Base-by-base conservation (phyloP, 64 coral and sea anemone genomes). In the Actinia tenebrosa region DNA sequence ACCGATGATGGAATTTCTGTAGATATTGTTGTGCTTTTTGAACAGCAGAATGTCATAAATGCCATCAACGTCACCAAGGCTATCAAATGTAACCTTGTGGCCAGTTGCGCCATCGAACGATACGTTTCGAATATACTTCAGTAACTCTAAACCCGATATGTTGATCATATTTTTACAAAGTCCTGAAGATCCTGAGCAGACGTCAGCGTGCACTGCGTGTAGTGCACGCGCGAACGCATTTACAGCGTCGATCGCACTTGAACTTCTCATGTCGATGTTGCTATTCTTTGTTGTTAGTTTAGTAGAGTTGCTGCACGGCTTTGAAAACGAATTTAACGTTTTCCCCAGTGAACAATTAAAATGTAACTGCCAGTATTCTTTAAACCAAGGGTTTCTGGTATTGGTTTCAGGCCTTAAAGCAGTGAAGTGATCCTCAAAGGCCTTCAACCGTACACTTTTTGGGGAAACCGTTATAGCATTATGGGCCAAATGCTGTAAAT, bases 171-270 rank as follows among this genome's bases (percentile, higher is more conserved):
- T 53, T 11, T 88, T 71, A 71, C 97, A 99, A 77, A 91, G 60
- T 59, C 59, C 71, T 4, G 44, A 44, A 16, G 88, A 72, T 7
- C 64, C 56, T 60, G 87, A 84, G 80, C 97, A 99, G 22, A 68
- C 71, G 6, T 84, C 23, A 61, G 78, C 68, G 56, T 85, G 91
- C 53, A 99, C 77, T 54, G 87, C 92, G 66, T 93, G 84, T 37
- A 99, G 79, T 46, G 97, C 93, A 88, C 92, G 88, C 26, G 97
- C 97, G 88, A 95, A 99, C 54, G 94, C 91, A 58, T 93, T 90
- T 18, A 99, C 91, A 30, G 97, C 93, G 80, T 99, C 97, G 45
- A 99, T 99, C 11, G 93, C 92, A 30, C 90, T 95, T 68, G 88
- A 80, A 71, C 86, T 80, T 17, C 93, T 89, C 91, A 88, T 95